Conservation (phyloP, 2,113 vertebrate species). For the Oncorhynchus nerka region DNA sequence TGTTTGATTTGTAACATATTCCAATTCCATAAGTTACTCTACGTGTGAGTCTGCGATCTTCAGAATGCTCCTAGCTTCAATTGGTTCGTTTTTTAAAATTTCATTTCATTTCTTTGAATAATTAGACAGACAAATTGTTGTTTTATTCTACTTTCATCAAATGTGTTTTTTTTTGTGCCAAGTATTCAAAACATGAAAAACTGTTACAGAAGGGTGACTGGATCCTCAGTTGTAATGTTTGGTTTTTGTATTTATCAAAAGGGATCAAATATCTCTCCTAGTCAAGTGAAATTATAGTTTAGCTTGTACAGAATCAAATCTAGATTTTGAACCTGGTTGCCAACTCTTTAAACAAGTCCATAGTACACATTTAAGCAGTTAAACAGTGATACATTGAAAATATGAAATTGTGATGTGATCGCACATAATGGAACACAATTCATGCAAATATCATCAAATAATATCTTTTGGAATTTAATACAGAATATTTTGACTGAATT, state of each 20-base stretch:
- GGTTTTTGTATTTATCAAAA: slow-evolving; percentile 35
- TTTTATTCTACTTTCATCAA: slow-evolving; percentile 21
- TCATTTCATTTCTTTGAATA: neutral
- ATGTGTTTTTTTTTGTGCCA: slow-evolving; percentile 46
- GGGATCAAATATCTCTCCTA: slow-evolving; percentile 34
- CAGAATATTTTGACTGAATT: slow-evolving; percentile 18
- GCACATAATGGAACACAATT: slow-evolving; percentile 31
- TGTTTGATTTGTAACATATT: slow-evolving; percentile 9
- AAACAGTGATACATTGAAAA: slow-evolving; percentile 18
- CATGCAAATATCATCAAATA: slow-evolving; percentile 24
- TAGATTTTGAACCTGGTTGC: slow-evolving; percentile 23
- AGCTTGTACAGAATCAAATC: slow-evolving; percentile 38
- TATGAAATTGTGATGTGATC: slow-evolving; percentile 42
- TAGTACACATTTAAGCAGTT: slow-evolving; percentile 12
- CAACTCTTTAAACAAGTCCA: slow-evolving; percentile 23
- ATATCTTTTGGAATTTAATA: slow-evolving; percentile 20
- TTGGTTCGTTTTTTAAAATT: neutral
- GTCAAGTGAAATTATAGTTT: slow-evolving; percentile 8
- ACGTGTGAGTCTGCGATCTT: neutral
- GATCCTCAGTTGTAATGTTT: slow-evolving; percentile 3
- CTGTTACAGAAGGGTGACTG: neutral
- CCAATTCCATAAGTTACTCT: neutral
- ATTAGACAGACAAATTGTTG: slow-evolving; percentile 9
- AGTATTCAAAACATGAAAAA: slow-evolving; percentile 15
- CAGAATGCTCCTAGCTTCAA: slow-evolving; percentile 12